Evolutionary conservation across 2,113 vertebrate species (phyloP).

Genomic region (Aramus guarauna): DNA sequence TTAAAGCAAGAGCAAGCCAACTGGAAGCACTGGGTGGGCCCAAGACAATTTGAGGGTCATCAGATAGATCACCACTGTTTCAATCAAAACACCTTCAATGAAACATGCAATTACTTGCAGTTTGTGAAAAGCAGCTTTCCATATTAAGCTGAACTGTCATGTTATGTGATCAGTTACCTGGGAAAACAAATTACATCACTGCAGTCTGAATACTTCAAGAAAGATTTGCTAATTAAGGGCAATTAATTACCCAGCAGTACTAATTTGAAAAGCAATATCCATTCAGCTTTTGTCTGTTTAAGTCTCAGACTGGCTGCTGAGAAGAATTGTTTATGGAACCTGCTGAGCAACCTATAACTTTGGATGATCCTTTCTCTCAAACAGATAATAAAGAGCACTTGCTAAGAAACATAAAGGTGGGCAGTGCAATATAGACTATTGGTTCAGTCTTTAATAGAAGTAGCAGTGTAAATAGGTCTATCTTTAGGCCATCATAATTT

Average conservation of each 20-base stretch:
- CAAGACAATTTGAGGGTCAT: background rate
- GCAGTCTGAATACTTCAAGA: background rate
- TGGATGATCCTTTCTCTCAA: background rate
- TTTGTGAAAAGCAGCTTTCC: background rate
- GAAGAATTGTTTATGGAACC: background rate
- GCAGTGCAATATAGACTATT: background rate
- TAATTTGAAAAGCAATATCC: conserved; percentile 1
- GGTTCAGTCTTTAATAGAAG: background rate
- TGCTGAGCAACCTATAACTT: background rate
- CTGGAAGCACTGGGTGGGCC: background rate
- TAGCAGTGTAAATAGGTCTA: background rate
- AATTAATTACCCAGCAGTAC: conserved; percentile 29
- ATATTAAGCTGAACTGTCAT: background rate
- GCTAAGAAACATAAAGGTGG: background rate
- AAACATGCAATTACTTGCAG: background rate
- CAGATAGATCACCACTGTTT: background rate
- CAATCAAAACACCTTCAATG: background rate
- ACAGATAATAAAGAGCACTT: background rate
- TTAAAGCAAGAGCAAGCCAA: background rate
- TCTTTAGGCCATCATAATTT: background rate
- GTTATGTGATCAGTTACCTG: background rate
- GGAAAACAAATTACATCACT: background rate
- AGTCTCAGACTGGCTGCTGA: background rate
- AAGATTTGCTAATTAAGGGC: conserved; percentile 7
- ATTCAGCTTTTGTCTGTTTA: background rate